Base-by-base conservation (phyloP, 2,888 invertebrate genomes). In the Tiphia femorata region DNA sequence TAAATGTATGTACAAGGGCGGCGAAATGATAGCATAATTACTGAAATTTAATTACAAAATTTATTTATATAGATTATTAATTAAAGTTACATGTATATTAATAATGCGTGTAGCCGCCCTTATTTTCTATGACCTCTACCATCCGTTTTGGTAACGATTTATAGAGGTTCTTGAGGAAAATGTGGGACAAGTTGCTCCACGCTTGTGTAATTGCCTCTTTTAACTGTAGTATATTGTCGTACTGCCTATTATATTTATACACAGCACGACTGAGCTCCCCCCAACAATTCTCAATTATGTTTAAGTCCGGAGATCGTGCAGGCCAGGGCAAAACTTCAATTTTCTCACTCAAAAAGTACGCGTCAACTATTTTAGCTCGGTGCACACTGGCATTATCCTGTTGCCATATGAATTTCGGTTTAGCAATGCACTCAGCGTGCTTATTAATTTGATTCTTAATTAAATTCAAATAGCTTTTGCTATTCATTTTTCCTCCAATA, bases 91-190 rank as follows among this genome's bases (percentile, higher is more conserved):
- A 29, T 29, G 29, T 29, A 6, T n/a, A n/a, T n/a, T n/a, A n/a
- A n/a, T 29, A 29, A 29, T 29, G 29, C 12, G 5, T 4, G 10
- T 29, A 29, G 12, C 8, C 8, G 12, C 3, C 47, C 41, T 53
- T 33, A 25, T n/a, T 23, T n/a, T 53, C 33, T 29, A 53, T 48
- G 5, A 47, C 19, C 2, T 47, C 41, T 10, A 47, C 20, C 48
- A 48, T 47, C n/a, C 48, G 25, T 2, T 37, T 53, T 1, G 53
- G 42, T 35, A 53, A 48, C 12, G 53, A 53, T 48, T 53, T 53
- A 42, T 53, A 48, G 14, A 53, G 35, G 19, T 42, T 41, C 41
- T 48, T 41, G 20, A 53, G n/a, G n/a, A n/a, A n/a, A n/a, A n/a
- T n/a, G n/a, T n/a, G n/a, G n/a, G n/a, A n/a, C n/a, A 7, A 29